phyloP scores from a whole-genome alignment of 2,113 vertebrate genomes.

The Eurypyga helias region DNA sequence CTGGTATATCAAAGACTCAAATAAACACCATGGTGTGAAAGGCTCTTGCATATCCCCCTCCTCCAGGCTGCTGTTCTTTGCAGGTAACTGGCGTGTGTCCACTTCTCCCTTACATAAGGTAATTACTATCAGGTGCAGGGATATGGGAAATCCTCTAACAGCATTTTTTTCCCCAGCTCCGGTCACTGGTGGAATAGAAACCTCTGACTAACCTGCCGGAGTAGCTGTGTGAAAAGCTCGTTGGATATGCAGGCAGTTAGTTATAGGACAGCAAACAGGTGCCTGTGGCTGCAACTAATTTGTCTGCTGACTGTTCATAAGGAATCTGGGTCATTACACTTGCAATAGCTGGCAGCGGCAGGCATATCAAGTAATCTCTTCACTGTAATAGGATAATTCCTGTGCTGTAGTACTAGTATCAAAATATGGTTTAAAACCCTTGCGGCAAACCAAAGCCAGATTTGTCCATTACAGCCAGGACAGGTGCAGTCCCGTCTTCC shows the following conservation, averaged over 20 bases:
- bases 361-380: slow-evolving; percentile 39
- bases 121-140: not conserved
- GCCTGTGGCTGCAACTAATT: not conserved
- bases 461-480: not conserved
- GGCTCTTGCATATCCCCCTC: not conserved
- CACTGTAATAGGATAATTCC: slow-evolving; percentile 40
- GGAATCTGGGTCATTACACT: slow-evolving; percentile 31
- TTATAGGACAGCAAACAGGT: slow-evolving; percentile 4
- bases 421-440: slow-evolving; percentile 34
- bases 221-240: not conserved
- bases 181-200: not conserved
- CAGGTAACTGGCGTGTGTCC: not conserved
- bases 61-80: not conserved
- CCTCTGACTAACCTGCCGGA: not conserved
- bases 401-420: not conserved
- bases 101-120: not conserved
- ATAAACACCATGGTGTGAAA: not conserved
- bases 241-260: not conserved
- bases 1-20: not conserved
- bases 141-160: not conserved
- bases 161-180: not conserved
- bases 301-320: not conserved
- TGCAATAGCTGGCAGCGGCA: not conserved
- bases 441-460: slow-evolving; percentile 5
- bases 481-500: not conserved